Base-by-base conservation (phyloP, 2,797 vertebrate genomes). In the Phataginus tetradactyla region DNA sequence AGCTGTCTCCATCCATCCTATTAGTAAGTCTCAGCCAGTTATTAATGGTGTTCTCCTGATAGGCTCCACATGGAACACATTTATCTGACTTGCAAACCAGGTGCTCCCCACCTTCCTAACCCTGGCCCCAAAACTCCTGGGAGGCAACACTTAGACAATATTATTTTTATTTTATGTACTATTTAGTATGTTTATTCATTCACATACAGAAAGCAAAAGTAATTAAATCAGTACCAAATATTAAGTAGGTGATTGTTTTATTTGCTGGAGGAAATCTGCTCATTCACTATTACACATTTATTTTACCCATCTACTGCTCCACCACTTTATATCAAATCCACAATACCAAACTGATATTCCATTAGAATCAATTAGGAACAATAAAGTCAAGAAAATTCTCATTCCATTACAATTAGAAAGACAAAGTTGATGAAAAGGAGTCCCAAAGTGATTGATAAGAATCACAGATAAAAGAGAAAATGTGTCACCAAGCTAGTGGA, bases 191-290 rank as follows among this genome's bases (percentile, higher is more conserved):
- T 66, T 59, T 96, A 84, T 72, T 94, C 71, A 96, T 87, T 97
- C 53, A 94, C 39, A 90, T 39, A 57, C 20, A 79, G 57, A 61
- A 55, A 96, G 55, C 79, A 94, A 94, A 97, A 92, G 85, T 91
- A 96, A 97, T 89, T 96, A 95, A 97, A 94, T 91, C 72, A 64
- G 72, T 79, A 85, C 27, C 92, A 69, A 96, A 97, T 95, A 91
- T 86, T 93, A 96, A 95, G 79, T 80, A 87, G 64, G 81, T 89
- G 75, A 92, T 94, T 90, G 94, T 95, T 95, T 97, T 91, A 87
- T 93, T 97, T 96, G 34, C 81, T 71, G 63, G 32, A 78, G 42
- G 64, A 96, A 94, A 80, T 91, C 45, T 68, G 90, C 49, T 96
- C 91, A 96, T 94, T 93, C 59, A 91, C 93, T 92, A 95, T 63